These are phyloP conservation scores for Drosophila saltans DNA, from an alignment of 1,140 invertebrate species.

Conservation along the genomic window DNA sequence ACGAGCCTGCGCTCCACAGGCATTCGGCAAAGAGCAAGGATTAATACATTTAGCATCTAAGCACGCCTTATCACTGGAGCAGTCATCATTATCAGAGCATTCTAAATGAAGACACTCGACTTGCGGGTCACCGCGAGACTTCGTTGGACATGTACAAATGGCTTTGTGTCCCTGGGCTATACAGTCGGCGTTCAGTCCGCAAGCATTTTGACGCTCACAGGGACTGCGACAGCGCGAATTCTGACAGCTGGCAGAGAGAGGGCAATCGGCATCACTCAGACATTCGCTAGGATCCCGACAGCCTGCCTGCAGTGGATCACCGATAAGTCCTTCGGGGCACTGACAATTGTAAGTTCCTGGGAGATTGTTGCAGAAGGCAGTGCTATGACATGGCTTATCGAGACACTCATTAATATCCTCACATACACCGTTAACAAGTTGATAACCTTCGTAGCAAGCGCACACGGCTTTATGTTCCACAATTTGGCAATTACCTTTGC, in stretches of 20 bases:
- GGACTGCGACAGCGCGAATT: slow-evolving; percentile 92
- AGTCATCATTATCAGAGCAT: slow-evolving; percentile 92
- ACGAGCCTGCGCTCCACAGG: slow-evolving; percentile 91
- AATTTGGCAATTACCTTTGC: slow-evolving; percentile 89
- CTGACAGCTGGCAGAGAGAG: slow-evolving; percentile 89
- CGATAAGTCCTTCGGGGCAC: slow-evolving; percentile 91
- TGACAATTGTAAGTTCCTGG: slow-evolving; percentile 90
- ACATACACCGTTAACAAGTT: slow-evolving; percentile 87
- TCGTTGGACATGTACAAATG: slow-evolving; percentile 89
- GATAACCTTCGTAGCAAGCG: slow-evolving; percentile 90
- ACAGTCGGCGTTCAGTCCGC: slow-evolving; percentile 91
- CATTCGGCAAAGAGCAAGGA: slow-evolving; percentile 90
- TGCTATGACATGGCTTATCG: slow-evolving; percentile 89
- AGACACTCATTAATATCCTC: slow-evolving; percentile 92
- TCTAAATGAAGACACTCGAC: slow-evolving; percentile 89
- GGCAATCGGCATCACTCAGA: slow-evolving; percentile 91
- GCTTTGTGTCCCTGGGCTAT: slow-evolving; percentile 87
- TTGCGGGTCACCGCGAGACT: slow-evolving; percentile 90
- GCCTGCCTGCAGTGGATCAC: slow-evolving; percentile 88
- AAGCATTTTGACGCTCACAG: slow-evolving; percentile 87
- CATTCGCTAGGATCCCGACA: slow-evolving; percentile 92
- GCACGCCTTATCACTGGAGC: slow-evolving; percentile 88
- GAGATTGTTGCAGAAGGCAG: slow-evolving; percentile 90
- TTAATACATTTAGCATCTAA: slow-evolving; percentile 91
- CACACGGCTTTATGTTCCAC: slow-evolving; percentile 89